Percentiles rank a stretch among this genome's conserved stretches.
Conservation (phyloP, 2,113 vertebrate species). For the Nothoprocta pentlandii region DNA sequence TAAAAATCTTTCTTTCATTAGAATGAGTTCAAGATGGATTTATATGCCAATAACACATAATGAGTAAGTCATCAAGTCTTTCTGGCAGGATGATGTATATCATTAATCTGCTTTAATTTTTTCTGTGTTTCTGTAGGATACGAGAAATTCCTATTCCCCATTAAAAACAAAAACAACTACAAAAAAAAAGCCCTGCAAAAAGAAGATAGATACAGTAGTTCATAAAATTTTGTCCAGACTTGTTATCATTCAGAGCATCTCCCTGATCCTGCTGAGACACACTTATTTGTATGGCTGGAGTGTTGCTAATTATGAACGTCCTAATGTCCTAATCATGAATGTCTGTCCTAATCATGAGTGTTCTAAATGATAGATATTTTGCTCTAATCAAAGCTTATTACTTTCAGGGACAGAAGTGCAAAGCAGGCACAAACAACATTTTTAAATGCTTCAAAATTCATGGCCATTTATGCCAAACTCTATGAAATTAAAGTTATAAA, state of each 20-base stretch:
- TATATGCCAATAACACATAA: not conserved
- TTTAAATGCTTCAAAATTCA: not conserved
- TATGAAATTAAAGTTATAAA: too few relatives aligned
- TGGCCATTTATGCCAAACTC: too few relatives aligned
- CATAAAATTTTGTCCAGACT: not conserved
- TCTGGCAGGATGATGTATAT: not conserved
- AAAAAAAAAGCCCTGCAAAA: not conserved
- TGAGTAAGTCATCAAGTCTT: not conserved
- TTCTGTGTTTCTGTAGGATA: not conserved
- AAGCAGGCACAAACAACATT: not conserved
- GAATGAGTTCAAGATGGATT: not conserved
- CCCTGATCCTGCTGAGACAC: not conserved
- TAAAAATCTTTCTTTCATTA: not conserved
- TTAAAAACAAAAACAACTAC: too few relatives aligned
- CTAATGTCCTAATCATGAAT: not conserved
- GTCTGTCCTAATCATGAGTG: not conserved
- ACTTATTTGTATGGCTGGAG: not conserved
- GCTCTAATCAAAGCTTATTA: not conserved
- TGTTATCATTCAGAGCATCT: not conserved
- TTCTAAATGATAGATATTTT: not conserved
- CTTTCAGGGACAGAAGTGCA: not conserved
- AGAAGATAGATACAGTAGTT: not conserved
- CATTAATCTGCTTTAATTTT: not conserved
- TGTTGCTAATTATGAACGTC: not conserved
- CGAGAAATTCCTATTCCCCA: not conserved